Evolutionary conservation across 2,113 vertebrate species (phyloP).

Genomic region (Phodopus roborovskii): DNA sequence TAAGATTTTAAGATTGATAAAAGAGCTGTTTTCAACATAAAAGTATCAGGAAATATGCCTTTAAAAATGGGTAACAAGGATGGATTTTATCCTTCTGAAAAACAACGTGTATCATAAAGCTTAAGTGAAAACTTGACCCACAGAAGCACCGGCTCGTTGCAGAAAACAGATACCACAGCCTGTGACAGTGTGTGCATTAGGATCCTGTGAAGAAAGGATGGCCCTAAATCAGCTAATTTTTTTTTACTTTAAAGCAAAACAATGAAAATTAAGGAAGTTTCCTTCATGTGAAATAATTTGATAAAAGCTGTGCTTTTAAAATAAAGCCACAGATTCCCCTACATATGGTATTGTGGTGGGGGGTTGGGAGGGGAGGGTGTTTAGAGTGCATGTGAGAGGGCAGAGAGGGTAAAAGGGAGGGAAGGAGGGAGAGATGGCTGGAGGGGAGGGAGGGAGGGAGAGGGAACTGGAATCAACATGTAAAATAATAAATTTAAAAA

Average conservation of each 20-base stretch:
- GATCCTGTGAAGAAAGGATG: neutral
- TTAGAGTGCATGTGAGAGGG: too few species aligned
- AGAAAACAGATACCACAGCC: conserved; percentile 11
- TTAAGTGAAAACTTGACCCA: neutral
- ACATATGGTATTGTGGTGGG: too few species aligned
- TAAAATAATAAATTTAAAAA: too few species aligned
- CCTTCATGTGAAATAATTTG: conserved; percentile 31
- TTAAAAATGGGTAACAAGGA: conserved; percentile 19
- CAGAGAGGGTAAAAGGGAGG: too few species aligned
- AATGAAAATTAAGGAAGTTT: neutral
- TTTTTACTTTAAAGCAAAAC: neutral
- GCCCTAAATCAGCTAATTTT: neutral
- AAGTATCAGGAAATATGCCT: conserved; percentile 27
- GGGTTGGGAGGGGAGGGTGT: too few species aligned
- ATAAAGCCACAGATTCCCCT: conserved; percentile 31
- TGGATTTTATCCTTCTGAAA: neutral
- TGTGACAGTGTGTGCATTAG: neutral
- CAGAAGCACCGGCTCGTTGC: neutral
- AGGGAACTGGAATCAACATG: too few species aligned
- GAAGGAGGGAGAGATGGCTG: too few species aligned
- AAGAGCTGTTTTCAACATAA: conserved; percentile 4
- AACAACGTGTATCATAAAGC: conserved; percentile 32
- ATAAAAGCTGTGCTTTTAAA: conserved; percentile 27
- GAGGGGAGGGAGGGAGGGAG: too few species aligned
- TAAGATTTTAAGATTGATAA: conserved; percentile 23